Conservation (phyloP, 2,888 invertebrate genomes). For the Caenorhabditis panamensis region DNA sequence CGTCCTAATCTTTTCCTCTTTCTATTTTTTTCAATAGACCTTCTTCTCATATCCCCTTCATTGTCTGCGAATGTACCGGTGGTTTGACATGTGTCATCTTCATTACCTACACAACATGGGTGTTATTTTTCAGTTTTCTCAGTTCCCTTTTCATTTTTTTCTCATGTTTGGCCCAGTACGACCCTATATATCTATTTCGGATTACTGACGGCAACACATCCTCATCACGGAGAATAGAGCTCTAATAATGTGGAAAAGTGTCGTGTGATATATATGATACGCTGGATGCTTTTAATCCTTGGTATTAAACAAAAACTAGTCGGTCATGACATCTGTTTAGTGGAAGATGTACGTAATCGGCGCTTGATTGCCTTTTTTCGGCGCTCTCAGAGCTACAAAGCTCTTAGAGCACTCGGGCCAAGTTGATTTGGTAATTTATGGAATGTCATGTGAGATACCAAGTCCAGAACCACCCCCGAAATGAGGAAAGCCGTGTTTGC, state of each 20-base stretch:
- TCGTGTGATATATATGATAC: constrained; percentile 26
- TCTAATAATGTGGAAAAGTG: constrained; percentile 11
- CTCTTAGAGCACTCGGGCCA: neutral
- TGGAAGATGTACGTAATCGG: constrained; percentile 38
- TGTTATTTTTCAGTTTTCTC: constrained; percentile 11
- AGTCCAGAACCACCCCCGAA: constrained; percentile 14
- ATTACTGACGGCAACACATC: constrained; percentile 50
- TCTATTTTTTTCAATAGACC: neutral
- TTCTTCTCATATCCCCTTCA: neutral
- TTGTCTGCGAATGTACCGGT: constrained; percentile 30
- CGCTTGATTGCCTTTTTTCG: constrained; percentile 38
- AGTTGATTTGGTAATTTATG: constrained; percentile 60
- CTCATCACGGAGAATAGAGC: neutral
- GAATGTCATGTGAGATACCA: constrained; percentile 46
- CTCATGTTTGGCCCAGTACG: constrained; percentile 5
- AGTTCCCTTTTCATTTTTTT: neutral
- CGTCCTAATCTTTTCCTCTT: neutral
- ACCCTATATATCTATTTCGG: constrained; percentile 31
- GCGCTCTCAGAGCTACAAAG: neutral
- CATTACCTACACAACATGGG: constrained; percentile 13
- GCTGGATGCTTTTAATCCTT: constrained; percentile 43
- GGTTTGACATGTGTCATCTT: constrained; percentile 29
- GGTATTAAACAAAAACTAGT: constrained; percentile 44
- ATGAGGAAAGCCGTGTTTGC: constrained; percentile 1
- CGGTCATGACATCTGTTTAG: constrained; percentile 20